Evolutionary conservation across 2,888 invertebrate genomes (phyloP).

Genomic region (Thereva nobilitata): DNA sequence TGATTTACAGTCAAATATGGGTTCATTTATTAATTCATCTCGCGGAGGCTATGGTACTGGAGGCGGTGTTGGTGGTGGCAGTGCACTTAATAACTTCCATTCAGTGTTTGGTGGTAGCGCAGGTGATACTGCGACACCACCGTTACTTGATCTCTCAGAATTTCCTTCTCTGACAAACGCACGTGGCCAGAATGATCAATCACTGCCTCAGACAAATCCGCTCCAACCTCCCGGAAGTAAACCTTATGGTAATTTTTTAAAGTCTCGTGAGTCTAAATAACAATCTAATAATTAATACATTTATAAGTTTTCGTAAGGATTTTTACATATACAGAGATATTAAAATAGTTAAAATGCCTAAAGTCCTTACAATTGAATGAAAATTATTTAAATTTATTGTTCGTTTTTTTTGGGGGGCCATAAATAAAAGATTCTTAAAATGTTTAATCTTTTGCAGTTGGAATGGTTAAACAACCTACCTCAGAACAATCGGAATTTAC

Average conservation of each 20-base stretch:
- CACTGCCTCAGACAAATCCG: constrained; percentile 77
- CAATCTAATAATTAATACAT: constrained; percentile 8
- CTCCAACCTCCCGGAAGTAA: constrained; percentile 89
- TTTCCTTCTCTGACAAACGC: constrained; percentile 87
- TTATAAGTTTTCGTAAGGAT: too few relatives aligned
- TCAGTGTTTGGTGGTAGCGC: constrained; percentile 80
- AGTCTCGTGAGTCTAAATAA: constrained; percentile 58
- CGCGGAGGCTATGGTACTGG: constrained; percentile 70
- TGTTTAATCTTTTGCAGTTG: constrained; percentile 65
- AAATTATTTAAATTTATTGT: too few relatives aligned
- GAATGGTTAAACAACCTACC: constrained; percentile 94
- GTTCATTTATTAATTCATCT: constrained; percentile 64
- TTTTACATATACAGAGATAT: too few relatives aligned
- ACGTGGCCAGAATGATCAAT: constrained; percentile 78
- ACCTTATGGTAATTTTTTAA: constrained; percentile 77
- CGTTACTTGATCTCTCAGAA: constrained; percentile 87
- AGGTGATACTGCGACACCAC: constrained; percentile 78
- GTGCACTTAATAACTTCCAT: constrained; percentile 74
- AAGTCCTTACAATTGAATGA: too few relatives aligned
- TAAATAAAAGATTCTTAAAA: not conserved
- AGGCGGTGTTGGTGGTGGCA: constrained; percentile 61
- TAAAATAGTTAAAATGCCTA: too few relatives aligned
- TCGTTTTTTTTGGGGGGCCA: too few relatives aligned
- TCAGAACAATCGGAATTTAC: constrained; percentile 92
- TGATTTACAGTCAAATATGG: constrained; percentile 63